phyloP scores from a whole-genome alignment of 2,888 invertebrate genomes.

The Dolomedes plantarius region DNA sequence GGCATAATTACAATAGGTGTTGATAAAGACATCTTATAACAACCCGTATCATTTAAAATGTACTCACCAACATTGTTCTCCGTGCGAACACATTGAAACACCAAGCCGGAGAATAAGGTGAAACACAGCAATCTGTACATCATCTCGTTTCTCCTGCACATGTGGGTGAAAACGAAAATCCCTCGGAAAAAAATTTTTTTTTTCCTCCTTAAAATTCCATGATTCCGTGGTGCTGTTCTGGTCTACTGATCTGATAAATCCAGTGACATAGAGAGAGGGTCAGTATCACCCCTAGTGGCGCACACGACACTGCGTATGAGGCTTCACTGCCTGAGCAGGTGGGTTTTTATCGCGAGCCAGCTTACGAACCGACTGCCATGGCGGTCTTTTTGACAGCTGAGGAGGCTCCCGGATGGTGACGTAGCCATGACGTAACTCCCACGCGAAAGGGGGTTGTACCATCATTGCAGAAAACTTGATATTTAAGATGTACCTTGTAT shows the following conservation, averaged over 20 bases:
- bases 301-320: conserved; percentile 60
- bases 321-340: conserved; percentile 65
- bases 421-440: conserved; percentile 52
- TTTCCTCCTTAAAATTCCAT: conserved; percentile 25
- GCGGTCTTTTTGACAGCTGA: conserved; percentile 70
- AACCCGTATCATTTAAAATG: conserved; percentile 35
- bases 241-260: conserved; percentile 10
- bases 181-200: not conserved
- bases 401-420: conserved; percentile 67
- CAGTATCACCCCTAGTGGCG: not conserved
- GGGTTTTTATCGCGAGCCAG: conserved; percentile 50
- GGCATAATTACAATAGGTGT: not conserved
- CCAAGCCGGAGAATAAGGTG: conserved; percentile 27
- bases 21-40: not conserved
- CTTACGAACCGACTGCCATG: conserved; percentile 52
- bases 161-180: conserved; percentile 16
- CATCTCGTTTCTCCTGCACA: conserved; percentile 26
- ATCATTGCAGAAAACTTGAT: conserved; percentile 13
- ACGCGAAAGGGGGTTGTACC: conserved; percentile 23
- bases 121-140: conserved; percentile 34
- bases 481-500: not conserved
- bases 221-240: not conserved
- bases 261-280: not conserved
- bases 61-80: conserved; percentile 58
- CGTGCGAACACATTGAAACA: conserved; percentile 12